A percentile compares a stretch with the other conserved stretches of the same genome.
Conservation (phyloP, 2,797 vertebrate genomes). For the Gallinago stenura region DNA sequence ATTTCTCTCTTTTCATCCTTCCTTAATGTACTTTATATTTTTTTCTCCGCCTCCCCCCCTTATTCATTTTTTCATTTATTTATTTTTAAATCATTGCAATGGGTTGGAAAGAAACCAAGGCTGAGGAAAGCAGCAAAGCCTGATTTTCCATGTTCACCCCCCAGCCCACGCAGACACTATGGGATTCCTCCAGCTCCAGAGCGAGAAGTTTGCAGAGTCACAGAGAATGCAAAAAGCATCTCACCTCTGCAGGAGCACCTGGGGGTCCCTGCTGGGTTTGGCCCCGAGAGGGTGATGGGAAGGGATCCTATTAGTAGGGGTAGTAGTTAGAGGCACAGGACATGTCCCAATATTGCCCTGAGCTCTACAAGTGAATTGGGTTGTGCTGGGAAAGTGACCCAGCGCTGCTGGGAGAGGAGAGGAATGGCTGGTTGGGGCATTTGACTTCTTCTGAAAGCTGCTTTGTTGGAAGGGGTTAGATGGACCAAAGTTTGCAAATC, state of each 20-base stretch:
- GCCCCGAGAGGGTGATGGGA: background rate
- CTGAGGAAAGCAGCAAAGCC: background rate
- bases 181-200: background rate
- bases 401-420: background rate
- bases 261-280: background rate
- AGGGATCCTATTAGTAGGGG: too few species aligned
- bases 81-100: background rate
- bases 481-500: background rate
- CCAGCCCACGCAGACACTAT: fast-evolving
- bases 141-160: background rate
- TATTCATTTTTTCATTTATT: background rate
- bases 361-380: background rate
- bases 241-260: background rate
- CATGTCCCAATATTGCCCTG: background rate
- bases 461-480: background rate
- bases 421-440: background rate
- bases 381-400: background rate
- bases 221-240: background rate
- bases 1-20: background rate
- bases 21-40: background rate
- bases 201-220: fast-evolving
- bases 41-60: too few species aligned
- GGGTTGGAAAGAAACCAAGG: background rate
- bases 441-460: background rate
- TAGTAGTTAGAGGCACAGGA: background rate